Percentiles rank a stretch among this genome's conserved stretches.
Evolutionary conservation across 2,113 vertebrate genomes (phyloP).

Genomic region (Albula goreensis): DNA sequence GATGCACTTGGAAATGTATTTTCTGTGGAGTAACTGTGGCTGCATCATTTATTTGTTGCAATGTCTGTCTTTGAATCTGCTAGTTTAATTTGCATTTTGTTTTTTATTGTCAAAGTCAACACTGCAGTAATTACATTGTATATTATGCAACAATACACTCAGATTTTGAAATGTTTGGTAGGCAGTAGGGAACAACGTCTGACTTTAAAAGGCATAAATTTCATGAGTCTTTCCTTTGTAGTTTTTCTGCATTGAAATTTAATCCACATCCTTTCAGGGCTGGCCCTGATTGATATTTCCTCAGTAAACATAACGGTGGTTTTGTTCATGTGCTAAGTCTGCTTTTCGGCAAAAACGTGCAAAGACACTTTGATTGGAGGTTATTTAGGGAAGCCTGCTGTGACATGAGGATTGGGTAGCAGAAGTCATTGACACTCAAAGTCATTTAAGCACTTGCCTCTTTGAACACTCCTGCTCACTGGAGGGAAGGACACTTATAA

Average conservation of each 20-base stretch:
- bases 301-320: background rate
- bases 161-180: background rate
- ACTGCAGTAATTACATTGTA: background rate
- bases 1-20: slow-evolving; percentile 10
- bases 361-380: background rate
- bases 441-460: background rate
- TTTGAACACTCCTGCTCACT: background rate
- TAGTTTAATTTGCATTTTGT: slow-evolving; percentile 25
- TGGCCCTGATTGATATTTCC: slow-evolving; percentile 8
- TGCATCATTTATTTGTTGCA: background rate
- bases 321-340: background rate
- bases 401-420: background rate
- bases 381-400: background rate
- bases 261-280: background rate
- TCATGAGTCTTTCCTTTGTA: background rate
- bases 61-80: background rate
- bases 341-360: background rate
- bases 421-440: background rate
- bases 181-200: background rate
- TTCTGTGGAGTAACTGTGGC: slow-evolving; percentile 5
- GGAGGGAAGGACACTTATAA: background rate
- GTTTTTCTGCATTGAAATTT: background rate
- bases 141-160: slow-evolving; percentile 17
- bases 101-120: slow-evolving; percentile 29
- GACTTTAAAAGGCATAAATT: background rate